Conservation (phyloP, 2,113 vertebrate genomes). For the Pteronura brasiliensis region DNA sequence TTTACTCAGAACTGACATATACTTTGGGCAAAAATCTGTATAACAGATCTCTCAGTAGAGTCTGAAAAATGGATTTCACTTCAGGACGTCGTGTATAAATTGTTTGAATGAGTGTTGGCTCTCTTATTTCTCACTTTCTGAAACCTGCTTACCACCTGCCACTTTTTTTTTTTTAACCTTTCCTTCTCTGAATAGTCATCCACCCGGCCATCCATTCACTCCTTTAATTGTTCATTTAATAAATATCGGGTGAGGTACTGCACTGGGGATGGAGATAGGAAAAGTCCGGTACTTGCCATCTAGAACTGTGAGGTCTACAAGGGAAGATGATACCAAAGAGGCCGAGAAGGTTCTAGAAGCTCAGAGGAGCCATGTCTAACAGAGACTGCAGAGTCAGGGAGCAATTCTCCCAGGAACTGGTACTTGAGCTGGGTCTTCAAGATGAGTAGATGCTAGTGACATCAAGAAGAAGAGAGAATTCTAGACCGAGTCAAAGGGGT, state of each 20-base stretch:
- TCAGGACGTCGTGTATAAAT: neutral
- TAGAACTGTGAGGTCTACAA: neutral
- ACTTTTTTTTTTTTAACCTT: neutral
- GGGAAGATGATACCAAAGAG: neutral
- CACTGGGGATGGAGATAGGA: neutral
- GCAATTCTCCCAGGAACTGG: neutral
- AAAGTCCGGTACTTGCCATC: neutral
- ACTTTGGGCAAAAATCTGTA: neutral
- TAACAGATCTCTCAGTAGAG: neutral
- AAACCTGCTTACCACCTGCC: neutral
- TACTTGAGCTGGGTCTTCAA: neutral
- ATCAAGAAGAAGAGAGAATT: neutral
- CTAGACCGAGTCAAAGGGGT: neutral
- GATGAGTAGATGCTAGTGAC: neutral
- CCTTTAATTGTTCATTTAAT: neutral
- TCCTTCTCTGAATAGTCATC: neutral
- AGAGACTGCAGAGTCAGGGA: neutral
- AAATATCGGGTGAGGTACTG: neutral
- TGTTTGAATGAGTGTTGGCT: neutral
- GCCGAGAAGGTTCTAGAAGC: neutral
- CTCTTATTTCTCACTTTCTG: neutral
- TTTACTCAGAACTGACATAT: neutral
- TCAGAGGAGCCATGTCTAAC: neutral
- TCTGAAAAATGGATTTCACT: neutral
- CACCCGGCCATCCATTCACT: neutral